Conservation (phyloP, 2,113 vertebrate species). For the Lycaon pictus region DNA sequence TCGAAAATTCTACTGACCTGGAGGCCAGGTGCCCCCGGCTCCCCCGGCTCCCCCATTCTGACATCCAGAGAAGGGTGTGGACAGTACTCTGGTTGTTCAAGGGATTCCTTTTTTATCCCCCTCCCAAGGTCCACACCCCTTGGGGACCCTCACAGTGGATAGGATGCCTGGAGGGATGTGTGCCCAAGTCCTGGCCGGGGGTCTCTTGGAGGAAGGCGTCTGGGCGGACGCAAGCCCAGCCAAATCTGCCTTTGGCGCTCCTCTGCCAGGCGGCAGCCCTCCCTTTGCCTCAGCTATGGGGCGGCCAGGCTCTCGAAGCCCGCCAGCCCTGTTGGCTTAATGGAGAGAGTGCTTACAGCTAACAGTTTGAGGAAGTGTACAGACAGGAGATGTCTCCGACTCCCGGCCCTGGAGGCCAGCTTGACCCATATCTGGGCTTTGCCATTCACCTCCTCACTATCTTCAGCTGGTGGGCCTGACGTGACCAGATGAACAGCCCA, state of each 20-base stretch:
- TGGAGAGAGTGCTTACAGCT: background rate
- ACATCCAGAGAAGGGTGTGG: constrained; percentile 74
- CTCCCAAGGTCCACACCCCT: background rate
- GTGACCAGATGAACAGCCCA: background rate
- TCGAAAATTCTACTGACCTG: background rate
- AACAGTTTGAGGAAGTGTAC: constrained; percentile 35
- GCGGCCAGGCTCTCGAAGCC: constrained; percentile 77
- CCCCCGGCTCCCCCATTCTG: constrained; percentile 59
- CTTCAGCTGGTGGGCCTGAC: background rate
- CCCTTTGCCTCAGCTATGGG: constrained; percentile 60
- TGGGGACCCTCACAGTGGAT: background rate
- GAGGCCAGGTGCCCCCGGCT: constrained; percentile 64
- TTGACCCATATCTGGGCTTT: constrained; percentile 42
- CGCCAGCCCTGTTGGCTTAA: constrained; percentile 69
- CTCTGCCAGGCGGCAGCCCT: background rate
- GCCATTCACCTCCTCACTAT: background rate
- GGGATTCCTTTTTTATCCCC: background rate
- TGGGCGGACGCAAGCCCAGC: background rate
- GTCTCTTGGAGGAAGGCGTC: background rate
- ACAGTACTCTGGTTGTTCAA: constrained; percentile 78
- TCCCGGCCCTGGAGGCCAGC: constrained; percentile 12
- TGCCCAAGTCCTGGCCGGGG: background rate
- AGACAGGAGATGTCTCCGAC: constrained; percentile 32
- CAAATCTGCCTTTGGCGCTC: background rate
- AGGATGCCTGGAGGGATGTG: background rate